phyloP scores from a whole-genome alignment of 2,888 invertebrate genomes.

The Cryptocheilus praepositus region DNA sequence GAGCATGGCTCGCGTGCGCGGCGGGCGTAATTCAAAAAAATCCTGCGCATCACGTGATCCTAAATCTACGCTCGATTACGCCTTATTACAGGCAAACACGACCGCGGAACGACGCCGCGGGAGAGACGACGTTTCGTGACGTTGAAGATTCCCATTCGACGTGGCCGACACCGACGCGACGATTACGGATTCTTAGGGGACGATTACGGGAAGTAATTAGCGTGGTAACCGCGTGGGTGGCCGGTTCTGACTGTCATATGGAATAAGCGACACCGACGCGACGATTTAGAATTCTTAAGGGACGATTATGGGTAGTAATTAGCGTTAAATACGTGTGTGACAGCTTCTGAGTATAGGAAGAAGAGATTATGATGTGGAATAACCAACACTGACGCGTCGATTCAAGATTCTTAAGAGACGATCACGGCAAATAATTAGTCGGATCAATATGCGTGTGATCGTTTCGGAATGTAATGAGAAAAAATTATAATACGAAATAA shows the following conservation, averaged over 20 bases:
- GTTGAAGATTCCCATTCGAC: conserved; percentile 1
- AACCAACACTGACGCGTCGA: conserved; percentile 25
- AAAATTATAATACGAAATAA: too few relatives aligned
- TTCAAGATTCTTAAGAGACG: conserved; percentile 22
- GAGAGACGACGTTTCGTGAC: conserved; percentile 28
- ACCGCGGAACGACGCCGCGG: conserved; percentile 16
- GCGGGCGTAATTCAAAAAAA: conserved; percentile 49
- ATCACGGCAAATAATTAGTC: too few relatives aligned
- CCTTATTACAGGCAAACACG: conserved; percentile 53
- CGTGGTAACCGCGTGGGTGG: too few relatives aligned
- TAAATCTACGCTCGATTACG: conserved; percentile 54
- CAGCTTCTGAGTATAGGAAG: too few relatives aligned
- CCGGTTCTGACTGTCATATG: too few relatives aligned
- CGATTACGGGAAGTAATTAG: too few relatives aligned
- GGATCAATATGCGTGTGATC: too few relatives aligned
- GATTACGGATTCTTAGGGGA: conserved; percentile 28
- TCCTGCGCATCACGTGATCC: conserved; percentile 38
- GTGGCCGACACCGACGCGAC: conserved; percentile 16
- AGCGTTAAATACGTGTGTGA: too few relatives aligned
- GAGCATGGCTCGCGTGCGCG: conserved; percentile 42
- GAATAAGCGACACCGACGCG: conserved; percentile 20
- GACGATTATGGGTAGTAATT: neutral
- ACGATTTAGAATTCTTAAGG: conserved; percentile 35
- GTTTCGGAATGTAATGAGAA: too few relatives aligned
- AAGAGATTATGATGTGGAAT: too few relatives aligned